Percentiles rank a stretch among this genome's conserved stretches.
These are phyloP conservation scores for Melieria picta DNA, from an alignment of 2,888 invertebrate genomes.

Conservation along the genomic window DNA sequence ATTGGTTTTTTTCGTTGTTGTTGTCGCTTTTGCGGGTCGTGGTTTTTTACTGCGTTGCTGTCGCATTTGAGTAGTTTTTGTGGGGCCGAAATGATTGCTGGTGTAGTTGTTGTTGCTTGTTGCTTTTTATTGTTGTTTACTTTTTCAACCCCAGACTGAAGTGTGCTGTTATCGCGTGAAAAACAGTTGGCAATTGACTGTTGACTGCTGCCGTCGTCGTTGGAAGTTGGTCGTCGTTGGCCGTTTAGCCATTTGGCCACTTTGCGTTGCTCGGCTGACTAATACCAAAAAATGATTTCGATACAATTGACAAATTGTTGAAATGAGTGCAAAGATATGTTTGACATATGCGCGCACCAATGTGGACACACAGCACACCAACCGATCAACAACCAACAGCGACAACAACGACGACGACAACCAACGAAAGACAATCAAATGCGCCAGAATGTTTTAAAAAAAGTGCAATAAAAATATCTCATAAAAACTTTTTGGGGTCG, in stretches of 20 bases:
- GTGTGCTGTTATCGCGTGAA: too few relatives aligned
- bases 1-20: constrained; percentile 33
- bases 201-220: too few relatives aligned
- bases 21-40: constrained; percentile 25
- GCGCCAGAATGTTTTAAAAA: background rate
- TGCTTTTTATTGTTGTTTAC: too few relatives aligned
- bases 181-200: too few relatives aligned
- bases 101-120: too few relatives aligned
- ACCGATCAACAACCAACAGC: constrained; percentile 3
- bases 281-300: constrained; percentile 45
- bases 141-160: too few relatives aligned
- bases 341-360: background rate
- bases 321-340: constrained; percentile 52
- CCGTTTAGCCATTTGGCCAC: too few relatives aligned
- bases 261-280: constrained; percentile 22
- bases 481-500: too few relatives aligned
- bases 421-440: background rate
- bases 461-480: background rate
- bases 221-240: too few relatives aligned
- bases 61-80: constrained; percentile 18
- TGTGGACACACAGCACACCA: background rate
- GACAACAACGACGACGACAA: background rate
- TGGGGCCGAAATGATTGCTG: too few relatives aligned
- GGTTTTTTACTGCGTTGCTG: constrained; percentile 46
- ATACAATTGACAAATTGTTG: constrained; percentile 41